Conservation (phyloP, 2,888 invertebrate species). For the Mythimna lalbum region DNA sequence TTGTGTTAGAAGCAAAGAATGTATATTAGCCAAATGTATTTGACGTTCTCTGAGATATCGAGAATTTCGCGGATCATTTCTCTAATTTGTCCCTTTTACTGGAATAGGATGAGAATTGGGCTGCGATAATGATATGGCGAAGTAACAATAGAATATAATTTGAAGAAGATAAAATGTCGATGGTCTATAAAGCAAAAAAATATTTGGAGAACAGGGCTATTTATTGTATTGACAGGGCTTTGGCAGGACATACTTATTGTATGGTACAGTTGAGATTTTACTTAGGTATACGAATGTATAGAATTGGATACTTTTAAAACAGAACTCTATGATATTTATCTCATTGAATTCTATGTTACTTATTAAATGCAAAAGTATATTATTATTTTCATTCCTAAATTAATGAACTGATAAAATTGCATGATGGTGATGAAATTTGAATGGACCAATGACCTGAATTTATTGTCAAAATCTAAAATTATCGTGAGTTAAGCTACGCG, state of each 20-base stretch:
- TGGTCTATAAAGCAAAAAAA: not conserved
- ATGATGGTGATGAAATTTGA: too few species aligned
- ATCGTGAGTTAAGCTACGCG: not conserved
- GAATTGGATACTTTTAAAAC: not conserved
- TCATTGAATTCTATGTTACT: too few species aligned
- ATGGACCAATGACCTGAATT: too few species aligned
- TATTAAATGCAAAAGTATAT: too few species aligned
- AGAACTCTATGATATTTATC: not conserved
- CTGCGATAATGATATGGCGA: constrained; percentile 1
- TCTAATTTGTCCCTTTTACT: constrained; percentile 25
- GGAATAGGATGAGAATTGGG: not conserved
- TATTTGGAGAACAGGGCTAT: too few species aligned
- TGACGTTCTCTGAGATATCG: constrained; percentile 32
- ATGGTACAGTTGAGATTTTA: not conserved
- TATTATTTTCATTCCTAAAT: too few species aligned
- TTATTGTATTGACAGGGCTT: too few species aligned
- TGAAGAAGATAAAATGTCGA: not conserved
- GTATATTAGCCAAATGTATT: constrained; percentile 73
- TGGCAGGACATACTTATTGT: too few species aligned
- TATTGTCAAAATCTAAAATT: not conserved
- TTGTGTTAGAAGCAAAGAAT: constrained; percentile 71
- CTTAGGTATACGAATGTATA: not conserved
- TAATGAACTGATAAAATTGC: too few species aligned
- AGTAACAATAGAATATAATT: not conserved
- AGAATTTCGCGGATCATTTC: constrained; percentile 44